Base-by-base conservation (phyloP, 2,797 vertebrate genomes). In the Rallus crepitans region DNA sequence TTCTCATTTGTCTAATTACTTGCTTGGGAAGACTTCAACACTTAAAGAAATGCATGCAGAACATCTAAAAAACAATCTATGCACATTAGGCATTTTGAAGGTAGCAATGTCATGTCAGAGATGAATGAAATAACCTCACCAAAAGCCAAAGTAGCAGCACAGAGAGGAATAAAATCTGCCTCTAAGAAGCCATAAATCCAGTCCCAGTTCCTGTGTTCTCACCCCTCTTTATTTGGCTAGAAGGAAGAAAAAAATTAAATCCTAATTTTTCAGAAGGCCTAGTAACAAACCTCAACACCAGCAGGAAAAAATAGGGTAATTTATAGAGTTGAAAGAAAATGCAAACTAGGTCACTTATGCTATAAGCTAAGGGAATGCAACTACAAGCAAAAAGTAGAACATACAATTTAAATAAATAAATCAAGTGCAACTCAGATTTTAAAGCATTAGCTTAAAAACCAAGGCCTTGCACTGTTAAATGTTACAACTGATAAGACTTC, bases 161-260 rank as follows among this genome's bases (percentile, higher is more conserved):
- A 40, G 7, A 64, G 6, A 75, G 23, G 65, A 86, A 83, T 72
- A 75, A 90, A 92, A 78, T 20, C 27, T 92, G 84, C 21, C 69
- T 79, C 65, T 33, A 93, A 91, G 56, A 90, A 94, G 68, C 52
- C 45, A 92, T 66, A 91, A 95, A 96, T 80, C 56, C 64, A 77
- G 15, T 69, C 75, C 23, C 0, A 0, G 25, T 35, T 84, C 61
- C 52, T 48, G 52, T n/a, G 31, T 76, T 79, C 87, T 89, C 37
- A 83, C 16, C 9, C 50, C 56, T 69, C 48, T 81, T 72, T 66
- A 91, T 94, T 94, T 89, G 77, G 56, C 81, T 90, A 71, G 56
- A 91, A 92, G 53, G 66, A 11, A 82, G 28, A 84, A 93, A 94
- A 96, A 90, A 93, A 45, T 50, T 81, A 52, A 95, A 93, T 72